Evolutionary conservation across 2,797 vertebrate genomes (phyloP).

Genomic region (Scolopax rusticola): DNA sequence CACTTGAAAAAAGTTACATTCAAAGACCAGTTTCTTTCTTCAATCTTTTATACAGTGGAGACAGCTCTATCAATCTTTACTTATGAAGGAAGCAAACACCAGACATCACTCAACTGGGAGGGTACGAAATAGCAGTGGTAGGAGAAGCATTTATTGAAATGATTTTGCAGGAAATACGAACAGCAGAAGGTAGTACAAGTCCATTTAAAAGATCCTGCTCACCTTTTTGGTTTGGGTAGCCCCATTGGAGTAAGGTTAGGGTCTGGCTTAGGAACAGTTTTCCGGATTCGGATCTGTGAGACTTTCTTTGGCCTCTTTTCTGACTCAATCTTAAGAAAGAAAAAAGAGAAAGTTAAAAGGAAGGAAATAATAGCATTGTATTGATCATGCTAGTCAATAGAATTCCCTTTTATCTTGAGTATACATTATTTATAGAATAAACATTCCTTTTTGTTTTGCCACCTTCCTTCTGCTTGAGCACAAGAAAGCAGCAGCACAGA

Average conservation of each 20-base stretch:
- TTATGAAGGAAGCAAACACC: neutral
- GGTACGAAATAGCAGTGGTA: neutral
- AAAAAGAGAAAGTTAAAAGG: neutral
- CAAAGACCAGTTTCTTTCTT: neutral
- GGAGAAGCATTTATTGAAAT: neutral
- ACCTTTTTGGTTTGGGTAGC: conserved; percentile 94
- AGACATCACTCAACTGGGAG: neutral
- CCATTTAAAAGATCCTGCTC: neutral
- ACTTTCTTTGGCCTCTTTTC: conserved; percentile 87
- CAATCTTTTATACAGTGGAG: neutral
- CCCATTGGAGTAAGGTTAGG: conserved; percentile 95
- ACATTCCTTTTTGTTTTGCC: conserved; percentile 13
- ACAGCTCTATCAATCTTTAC: neutral
- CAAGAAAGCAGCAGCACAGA: neutral
- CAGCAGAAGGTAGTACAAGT: neutral
- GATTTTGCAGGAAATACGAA: neutral
- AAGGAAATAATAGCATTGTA: neutral
- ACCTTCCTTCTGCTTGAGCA: neutral
- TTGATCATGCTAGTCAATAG: neutral
- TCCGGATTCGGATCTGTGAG: conserved; percentile 94
- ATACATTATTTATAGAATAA: neutral
- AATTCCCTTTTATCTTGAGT: neutral
- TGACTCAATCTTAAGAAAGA: conserved; percentile 67
- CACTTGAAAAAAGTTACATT: neutral
- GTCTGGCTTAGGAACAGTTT: conserved; percentile 89